A percentile compares a stretch with the other conserved stretches of the same genome.
Evolutionary conservation across 2,797 vertebrate species (phyloP).

Genomic region (Scyliorhinus canicula): DNA sequence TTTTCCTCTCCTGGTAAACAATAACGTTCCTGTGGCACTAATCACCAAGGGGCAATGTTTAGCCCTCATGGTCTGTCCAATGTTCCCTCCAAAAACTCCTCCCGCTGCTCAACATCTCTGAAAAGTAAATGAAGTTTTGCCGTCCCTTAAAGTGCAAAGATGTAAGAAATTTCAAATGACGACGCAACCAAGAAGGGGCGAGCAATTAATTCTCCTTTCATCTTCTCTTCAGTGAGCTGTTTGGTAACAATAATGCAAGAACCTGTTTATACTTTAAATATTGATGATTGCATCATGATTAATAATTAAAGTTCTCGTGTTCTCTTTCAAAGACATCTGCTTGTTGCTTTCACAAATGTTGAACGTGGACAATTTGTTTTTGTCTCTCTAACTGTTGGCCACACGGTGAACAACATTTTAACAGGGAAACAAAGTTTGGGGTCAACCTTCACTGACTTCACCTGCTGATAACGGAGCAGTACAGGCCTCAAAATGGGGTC

Average conservation of each 20-base stretch:
- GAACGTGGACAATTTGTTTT: neutral
- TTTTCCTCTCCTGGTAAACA: neutral
- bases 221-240: neutral
- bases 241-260: slow-evolving; percentile 9
- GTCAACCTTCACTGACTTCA: neutral
- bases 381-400: neutral
- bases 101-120: neutral
- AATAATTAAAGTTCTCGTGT: slow-evolving; percentile 13
- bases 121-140: neutral
- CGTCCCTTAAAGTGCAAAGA: neutral
- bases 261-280: neutral
- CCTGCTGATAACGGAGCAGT: neutral
- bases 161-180: neutral
- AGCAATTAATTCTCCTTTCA: neutral
- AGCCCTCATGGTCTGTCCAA: neutral
- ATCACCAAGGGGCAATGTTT: neutral
- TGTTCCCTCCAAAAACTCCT: neutral
- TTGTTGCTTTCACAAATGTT: neutral
- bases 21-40: neutral
- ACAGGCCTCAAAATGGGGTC: neutral
- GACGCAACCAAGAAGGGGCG: neutral
- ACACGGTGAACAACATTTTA: neutral
- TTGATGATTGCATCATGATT: slow-evolving; percentile 11
- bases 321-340: neutral
- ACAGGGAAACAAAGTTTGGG: neutral